Evolutionary conservation across 2,888 invertebrate species (phyloP).

Genomic region (Leptinotarsa juncta): DNA sequence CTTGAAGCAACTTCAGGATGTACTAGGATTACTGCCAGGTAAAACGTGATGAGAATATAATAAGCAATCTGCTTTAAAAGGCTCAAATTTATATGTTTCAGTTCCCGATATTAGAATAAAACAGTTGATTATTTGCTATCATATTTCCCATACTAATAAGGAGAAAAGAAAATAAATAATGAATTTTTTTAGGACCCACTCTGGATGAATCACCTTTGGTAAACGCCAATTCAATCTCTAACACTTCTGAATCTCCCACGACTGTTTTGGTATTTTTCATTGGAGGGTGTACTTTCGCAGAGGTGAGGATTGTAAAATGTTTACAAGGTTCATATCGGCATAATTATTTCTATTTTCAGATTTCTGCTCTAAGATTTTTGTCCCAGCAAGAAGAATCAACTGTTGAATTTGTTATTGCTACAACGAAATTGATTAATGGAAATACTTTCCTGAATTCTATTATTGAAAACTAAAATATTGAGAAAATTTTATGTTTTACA

Average conservation of each 20-base stretch:
- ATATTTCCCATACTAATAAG: too few relatives aligned
- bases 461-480: constrained; percentile 67
- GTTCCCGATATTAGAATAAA: too few relatives aligned
- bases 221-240: constrained; percentile 58
- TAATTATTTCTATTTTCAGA: constrained; percentile 59
- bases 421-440: constrained; percentile 93
- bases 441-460: constrained; percentile 84
- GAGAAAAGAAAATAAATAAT: too few relatives aligned
- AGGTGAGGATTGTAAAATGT: constrained; percentile 67
- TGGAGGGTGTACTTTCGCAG: constrained; percentile 97
- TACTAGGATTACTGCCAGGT: constrained; percentile 83
- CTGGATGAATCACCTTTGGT: constrained; percentile 73
- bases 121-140: too few relatives aligned
- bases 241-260: constrained; percentile 70
- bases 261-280: constrained; percentile 94
- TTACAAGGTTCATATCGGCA: background rate
- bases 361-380: constrained; percentile 79
- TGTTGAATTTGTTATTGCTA: constrained; percentile 90
- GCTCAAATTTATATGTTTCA: too few relatives aligned
- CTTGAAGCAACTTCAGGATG: constrained; percentile 86
- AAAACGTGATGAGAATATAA: constrained; percentile 6
- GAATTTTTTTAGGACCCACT: constrained; percentile 71
- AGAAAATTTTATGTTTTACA: background rate
- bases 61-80: background rate
- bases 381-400: constrained; percentile 83